Percentiles rank a stretch among this genome's conserved stretches.
Evolutionary conservation across 1,140 invertebrate genomes (phyloP).

Genomic region (Musca vetustissima): DNA sequence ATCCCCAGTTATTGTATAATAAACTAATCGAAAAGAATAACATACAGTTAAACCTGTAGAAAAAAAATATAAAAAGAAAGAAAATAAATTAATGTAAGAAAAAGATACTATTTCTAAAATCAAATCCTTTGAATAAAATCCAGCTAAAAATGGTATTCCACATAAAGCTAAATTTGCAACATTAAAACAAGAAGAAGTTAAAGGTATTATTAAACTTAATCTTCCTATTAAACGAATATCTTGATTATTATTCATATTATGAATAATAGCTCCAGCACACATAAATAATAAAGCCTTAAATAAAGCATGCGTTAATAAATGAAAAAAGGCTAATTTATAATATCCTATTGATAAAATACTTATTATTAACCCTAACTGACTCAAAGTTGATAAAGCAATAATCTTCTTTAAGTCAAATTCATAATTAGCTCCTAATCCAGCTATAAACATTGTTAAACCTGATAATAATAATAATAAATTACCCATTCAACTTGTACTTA

Average conservation of each 20-base stretch:
- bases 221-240: conserved; percentile 64
- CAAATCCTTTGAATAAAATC: too few species aligned
- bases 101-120: too few species aligned
- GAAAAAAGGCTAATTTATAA: conserved; percentile 62
- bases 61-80: too few species aligned
- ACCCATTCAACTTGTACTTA: conserved; percentile 43
- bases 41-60: too few species aligned
- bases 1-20: conserved; percentile 56
- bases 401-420: conserved; percentile 70
- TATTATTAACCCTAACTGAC: conserved; percentile 69
- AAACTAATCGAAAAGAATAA: too few species aligned
- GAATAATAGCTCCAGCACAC: conserved; percentile 64
- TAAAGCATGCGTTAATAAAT: conserved; percentile 66
- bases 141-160: too few species aligned
- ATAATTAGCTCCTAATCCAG: conserved; percentile 62
- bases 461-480: conserved; percentile 57
- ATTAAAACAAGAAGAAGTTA: too few species aligned
- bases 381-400: conserved; percentile 73
- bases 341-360: conserved; percentile 59
- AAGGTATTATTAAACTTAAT: conserved; percentile 51
- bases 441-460: conserved; percentile 63
- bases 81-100: too few species aligned
- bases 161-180: too few species aligned
- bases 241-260: conserved; percentile 62
- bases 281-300: conserved; percentile 69